Base-by-base conservation (phyloP, 2,888 invertebrate species). In the Notodonta dromedarius region DNA sequence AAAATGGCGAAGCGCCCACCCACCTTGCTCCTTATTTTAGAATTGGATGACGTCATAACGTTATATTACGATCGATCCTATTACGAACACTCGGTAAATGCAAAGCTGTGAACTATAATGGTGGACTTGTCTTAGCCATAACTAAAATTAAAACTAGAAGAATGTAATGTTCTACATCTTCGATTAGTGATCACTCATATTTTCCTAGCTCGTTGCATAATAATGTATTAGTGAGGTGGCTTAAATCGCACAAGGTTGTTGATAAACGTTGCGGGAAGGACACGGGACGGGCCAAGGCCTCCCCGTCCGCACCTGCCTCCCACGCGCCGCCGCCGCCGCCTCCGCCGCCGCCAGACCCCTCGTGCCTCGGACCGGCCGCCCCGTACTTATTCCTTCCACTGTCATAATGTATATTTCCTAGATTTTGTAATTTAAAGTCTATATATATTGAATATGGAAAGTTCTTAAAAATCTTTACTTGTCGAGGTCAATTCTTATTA, bases 221-320 rank as follows among this genome's bases (percentile, higher is more conserved):
- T 69, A 59, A 61, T 69, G 56, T 66, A 67, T 69, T 70, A 69
- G 35, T 35, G 48, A 62, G 70, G 69, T 73, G 64, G 69, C 67
- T 79, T 71, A 77, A 79, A 76, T 75, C 76, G 78, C 76, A 76
- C 88, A 88, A 88, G 90, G 89, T 84, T 88, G 80, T 83, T 84
- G 81, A 81, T 84, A 85, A 82, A 81, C 79, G 82, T 78, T 73
- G 82, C 78, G 83, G 82, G 84, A 84, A 87, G 90, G 89, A 86
- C 85, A 83, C 84, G 80, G 81, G 83, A 75, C 84, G 84, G 86
- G 85, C 88, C 86, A 85, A 86, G 87, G 87, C 84, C 84, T 81
- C 76, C 71, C 78, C 77, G 70, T 74, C 82, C 79, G 70, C 82
- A 82, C 83, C 84, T 82, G 79, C 85, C 83, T 74, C 78, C 77